phyloP scores from a whole-genome alignment of 2,888 invertebrate genomes.

The Polyommatus iphigenia region DNA sequence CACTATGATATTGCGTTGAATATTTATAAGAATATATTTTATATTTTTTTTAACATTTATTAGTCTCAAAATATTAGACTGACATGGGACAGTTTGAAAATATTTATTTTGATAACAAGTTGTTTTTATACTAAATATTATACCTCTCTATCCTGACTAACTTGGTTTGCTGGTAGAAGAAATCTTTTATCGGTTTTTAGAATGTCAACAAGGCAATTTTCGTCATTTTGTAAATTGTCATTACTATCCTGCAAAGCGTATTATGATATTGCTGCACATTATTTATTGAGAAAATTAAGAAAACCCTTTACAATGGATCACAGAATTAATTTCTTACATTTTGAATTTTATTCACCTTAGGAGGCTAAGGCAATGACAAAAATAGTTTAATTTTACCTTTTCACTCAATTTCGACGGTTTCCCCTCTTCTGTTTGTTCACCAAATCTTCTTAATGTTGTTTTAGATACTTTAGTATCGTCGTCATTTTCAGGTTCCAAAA shows the following conservation, averaged over 20 bases:
- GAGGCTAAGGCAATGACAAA: not conserved
- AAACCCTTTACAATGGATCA: not conserved
- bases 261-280: not conserved
- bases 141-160: not conserved
- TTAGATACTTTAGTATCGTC: not conserved
- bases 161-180: not conserved
- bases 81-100: not conserved
- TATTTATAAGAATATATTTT: too few relatives aligned
- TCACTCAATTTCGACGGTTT: not conserved
- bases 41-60: not conserved
- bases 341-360: not conserved
- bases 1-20: too few relatives aligned
- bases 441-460: not conserved
- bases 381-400: conserved; percentile 12
- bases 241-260: not conserved
- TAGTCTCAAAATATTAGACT: not conserved
- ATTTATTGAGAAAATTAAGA: not conserved
- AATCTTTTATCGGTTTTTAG: not conserved
- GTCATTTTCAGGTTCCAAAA: not conserved
- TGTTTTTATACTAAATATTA: not conserved
- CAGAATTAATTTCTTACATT: not conserved
- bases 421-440: not conserved
- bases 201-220: not conserved
- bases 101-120: not conserved
- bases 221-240: not conserved